Evolutionary conservation across 2,888 invertebrate species (phyloP).

Genomic region (Herminia tarsipennalis): DNA sequence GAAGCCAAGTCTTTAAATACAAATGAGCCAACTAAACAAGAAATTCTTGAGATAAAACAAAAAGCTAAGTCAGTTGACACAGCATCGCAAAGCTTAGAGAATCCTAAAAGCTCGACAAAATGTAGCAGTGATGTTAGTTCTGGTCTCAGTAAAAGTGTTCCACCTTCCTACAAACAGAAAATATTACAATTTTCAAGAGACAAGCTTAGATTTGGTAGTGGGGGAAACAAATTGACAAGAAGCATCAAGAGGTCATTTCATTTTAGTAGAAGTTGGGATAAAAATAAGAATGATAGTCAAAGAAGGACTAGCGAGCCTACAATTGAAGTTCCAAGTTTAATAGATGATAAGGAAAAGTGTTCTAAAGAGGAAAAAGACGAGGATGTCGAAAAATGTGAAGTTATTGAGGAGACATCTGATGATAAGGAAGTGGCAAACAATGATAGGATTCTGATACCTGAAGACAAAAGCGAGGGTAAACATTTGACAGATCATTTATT

Average conservation of each 20-base stretch:
- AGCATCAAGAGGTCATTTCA: constrained; percentile 81
- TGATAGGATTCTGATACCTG: constrained; percentile 61
- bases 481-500: background rate
- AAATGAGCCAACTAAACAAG: constrained; percentile 43
- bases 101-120: constrained; percentile 75
- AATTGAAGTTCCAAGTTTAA: constrained; percentile 63
- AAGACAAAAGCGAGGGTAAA: constrained; percentile 70
- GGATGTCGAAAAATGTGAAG: constrained; percentile 74
- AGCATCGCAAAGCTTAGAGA: constrained; percentile 78
- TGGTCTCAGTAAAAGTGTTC: constrained; percentile 80
- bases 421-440: constrained; percentile 77
- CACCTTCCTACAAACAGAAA: constrained; percentile 82
- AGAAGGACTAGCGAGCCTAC: constrained; percentile 79
- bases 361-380: constrained; percentile 78
- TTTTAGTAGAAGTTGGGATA: constrained; percentile 79
- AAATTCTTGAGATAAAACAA: constrained; percentile 56
- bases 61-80: constrained; percentile 70
- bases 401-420: constrained; percentile 74
- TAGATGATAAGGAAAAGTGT: constrained; percentile 59
- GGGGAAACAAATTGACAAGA: constrained; percentile 76
- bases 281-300: constrained; percentile 70
- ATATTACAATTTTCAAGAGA: constrained; percentile 80
- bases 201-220: constrained; percentile 78
- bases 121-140: constrained; percentile 74
- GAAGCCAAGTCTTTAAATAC: constrained; percentile 39